These are phyloP conservation scores for Drosophila mimetica DNA, from an alignment of 2,888 invertebrate species.

Conservation along the genomic window DNA sequence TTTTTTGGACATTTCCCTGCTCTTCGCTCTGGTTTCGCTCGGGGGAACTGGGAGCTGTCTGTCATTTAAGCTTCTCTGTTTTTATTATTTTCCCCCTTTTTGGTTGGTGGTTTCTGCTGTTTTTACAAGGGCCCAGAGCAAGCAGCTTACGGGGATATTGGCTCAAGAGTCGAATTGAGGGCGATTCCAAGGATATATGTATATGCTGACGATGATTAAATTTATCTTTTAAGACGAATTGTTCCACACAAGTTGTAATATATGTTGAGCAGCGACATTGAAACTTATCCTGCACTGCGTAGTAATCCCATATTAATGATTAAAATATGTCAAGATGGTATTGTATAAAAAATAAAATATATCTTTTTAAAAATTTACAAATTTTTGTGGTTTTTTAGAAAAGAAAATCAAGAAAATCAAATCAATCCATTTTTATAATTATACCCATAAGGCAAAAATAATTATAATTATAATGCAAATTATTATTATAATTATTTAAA, in stretches of 20 bases:
- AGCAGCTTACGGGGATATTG: conserved; percentile 27
- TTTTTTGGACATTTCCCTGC: conserved; percentile 56
- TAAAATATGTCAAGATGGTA: no score
- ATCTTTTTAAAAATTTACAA: no score
- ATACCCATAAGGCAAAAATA: no score
- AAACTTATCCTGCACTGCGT: no score
- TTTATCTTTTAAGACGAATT: conserved; percentile 12
- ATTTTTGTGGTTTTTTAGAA: no score
- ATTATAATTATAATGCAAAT: no score
- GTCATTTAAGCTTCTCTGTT: conserved; percentile 49
- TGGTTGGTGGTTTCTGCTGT: conserved; percentile 20
- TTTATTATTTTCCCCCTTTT: conserved; percentile 19
- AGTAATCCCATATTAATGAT: no score
- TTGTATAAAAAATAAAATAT: no score
- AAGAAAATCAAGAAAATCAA: no score
- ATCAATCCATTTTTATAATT: no score
- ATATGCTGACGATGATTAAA: not conserved
- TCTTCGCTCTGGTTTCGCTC: conserved; percentile 10
- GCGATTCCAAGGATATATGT: not conserved
- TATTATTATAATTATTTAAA: no score
- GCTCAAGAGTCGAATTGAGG: conserved; percentile 18
- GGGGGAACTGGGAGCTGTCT: conserved; percentile 42
- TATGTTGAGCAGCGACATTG: not conserved
- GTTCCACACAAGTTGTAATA: not conserved
- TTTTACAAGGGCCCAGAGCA: conserved; percentile 12